Percentiles rank a stretch among this genome's conserved stretches.
These are phyloP conservation scores for Leptobrachium leishanense DNA, from an alignment of 2,113 vertebrate genomes.

Conservation along the genomic window DNA sequence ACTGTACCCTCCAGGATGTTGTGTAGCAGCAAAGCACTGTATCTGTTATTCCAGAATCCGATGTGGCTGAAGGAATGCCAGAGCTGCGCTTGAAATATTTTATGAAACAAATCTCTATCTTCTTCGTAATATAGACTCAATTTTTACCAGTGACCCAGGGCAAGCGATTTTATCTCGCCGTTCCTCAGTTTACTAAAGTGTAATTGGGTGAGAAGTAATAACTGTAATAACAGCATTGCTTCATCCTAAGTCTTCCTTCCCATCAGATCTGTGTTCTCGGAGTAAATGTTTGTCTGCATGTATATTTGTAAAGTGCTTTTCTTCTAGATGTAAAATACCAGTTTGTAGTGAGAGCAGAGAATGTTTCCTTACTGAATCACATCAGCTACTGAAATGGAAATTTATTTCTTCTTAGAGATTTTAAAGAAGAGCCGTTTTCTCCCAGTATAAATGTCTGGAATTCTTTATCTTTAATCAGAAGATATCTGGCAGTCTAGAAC, in stretches of 20 bases:
- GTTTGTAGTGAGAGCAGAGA: background rate
- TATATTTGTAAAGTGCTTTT: slow-evolving; percentile 33
- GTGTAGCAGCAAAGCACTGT: background rate
- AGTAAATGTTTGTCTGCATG: slow-evolving; percentile 42
- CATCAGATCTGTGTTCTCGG: slow-evolving; percentile 24
- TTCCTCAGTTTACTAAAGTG: slow-evolving; percentile 40
- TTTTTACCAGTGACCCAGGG: slow-evolving; percentile 47
- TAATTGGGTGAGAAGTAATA: slow-evolving; percentile 48
- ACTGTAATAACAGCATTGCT: slow-evolving; percentile 40
- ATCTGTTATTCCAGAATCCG: background rate
- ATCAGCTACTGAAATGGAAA: background rate
- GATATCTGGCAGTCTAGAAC: slow-evolving; percentile 4
- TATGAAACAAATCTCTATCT: slow-evolving; percentile 35
- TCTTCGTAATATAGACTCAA: slow-evolving; percentile 42
- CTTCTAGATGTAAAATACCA: slow-evolving; percentile 6
- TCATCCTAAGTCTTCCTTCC: slow-evolving; percentile 16
- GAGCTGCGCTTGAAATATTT: slow-evolving; percentile 15
- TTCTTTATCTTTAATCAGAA: background rate
- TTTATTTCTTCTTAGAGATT: background rate
- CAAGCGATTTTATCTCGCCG: slow-evolving; percentile 41
- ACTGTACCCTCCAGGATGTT: background rate
- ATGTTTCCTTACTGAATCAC: slow-evolving; percentile 19
- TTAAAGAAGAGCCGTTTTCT: slow-evolving; percentile 1
- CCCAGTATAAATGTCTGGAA: background rate
- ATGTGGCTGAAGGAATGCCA: slow-evolving; percentile 20